Base-by-base conservation (phyloP, 2,797 vertebrate genomes). In the Eidolon dupreanum region DNA sequence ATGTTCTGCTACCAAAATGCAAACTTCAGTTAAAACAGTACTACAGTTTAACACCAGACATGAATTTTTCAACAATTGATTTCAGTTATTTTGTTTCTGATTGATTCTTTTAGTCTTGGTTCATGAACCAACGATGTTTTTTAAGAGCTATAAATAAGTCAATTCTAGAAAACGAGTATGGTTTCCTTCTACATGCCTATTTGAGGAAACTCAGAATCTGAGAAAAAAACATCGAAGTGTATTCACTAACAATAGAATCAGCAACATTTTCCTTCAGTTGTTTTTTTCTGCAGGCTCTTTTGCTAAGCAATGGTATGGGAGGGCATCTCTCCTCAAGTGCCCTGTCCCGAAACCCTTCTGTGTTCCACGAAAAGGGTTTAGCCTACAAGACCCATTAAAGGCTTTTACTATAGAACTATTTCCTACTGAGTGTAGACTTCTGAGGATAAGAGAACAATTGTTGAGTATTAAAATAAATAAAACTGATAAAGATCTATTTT, bases 121-220 rank as follows among this genome's bases (percentile, higher is more conserved):
- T 93, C 77, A 85, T 28, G 41, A 93, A 81, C 19, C 63, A 68
- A 90, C 5, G 7, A 77, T 26, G 36, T n/a, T 82, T 95, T 88
- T 94, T 13, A 73, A 92, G 92, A 85, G 71, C 26, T 85, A 22
- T 61, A 63, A 86, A n/a, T 28, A 38, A 93, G 31, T 59, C 73
- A 82, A 79, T 53, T 70, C 38, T 49, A 85, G 33, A 94, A 94
- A 71, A 84, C 22, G 95, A 92, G 53, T 77, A 61, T 78, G 71
- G 71, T 74, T 93, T 92, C 61, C 71, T 78, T 85, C 75, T 63
- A 63, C 3, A 6, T 3, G 2, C 2, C 51, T 88, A 26, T 2
- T 28, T 65, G 43, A 89, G 65, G 66, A 82, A 66, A 82, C 38
- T 13, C 31, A 38, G 68, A 73, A 51, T 49, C 46, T 8, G 17